phyloP scores from a whole-genome alignment of 2,113 vertebrate genomes.

The Pardalotus punctatus region DNA sequence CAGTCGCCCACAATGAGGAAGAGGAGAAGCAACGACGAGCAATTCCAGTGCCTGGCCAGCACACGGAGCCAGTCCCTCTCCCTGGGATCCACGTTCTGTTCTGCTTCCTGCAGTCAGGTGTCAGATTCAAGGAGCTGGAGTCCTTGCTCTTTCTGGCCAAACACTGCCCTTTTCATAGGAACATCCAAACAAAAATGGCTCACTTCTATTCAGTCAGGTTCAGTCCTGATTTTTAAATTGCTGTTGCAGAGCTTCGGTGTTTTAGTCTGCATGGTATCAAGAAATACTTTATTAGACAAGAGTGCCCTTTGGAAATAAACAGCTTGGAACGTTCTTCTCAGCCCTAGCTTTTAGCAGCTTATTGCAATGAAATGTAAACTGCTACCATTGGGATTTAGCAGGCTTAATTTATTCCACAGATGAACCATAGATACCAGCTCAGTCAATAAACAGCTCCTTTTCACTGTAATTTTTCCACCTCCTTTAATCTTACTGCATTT shows the following conservation, averaged over 20 bases:
- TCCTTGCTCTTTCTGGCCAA: background rate
- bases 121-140: background rate
- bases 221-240: background rate
- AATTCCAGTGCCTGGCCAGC: background rate
- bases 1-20: background rate
- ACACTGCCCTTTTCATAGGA: background rate
- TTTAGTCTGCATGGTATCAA: background rate
- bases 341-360: background rate
- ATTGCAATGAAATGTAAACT: background rate
- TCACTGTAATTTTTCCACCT: background rate
- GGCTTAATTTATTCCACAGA: background rate
- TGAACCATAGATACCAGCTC: background rate
- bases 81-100: background rate
- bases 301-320: background rate
- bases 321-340: background rate
- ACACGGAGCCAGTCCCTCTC: background rate
- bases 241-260: background rate
- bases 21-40: background rate
- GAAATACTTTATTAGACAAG: background rate
- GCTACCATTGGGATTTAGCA: background rate
- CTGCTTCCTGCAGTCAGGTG: background rate
- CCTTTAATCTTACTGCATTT: too few species aligned
- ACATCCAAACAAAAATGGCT: background rate
- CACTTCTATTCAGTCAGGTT: background rate
- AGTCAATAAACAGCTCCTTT: background rate